Percentiles rank a stretch among this genome's conserved stretches.
phyloP scores from a whole-genome alignment of 2,888 invertebrate genomes.

The Leuctra nigra region DNA sequence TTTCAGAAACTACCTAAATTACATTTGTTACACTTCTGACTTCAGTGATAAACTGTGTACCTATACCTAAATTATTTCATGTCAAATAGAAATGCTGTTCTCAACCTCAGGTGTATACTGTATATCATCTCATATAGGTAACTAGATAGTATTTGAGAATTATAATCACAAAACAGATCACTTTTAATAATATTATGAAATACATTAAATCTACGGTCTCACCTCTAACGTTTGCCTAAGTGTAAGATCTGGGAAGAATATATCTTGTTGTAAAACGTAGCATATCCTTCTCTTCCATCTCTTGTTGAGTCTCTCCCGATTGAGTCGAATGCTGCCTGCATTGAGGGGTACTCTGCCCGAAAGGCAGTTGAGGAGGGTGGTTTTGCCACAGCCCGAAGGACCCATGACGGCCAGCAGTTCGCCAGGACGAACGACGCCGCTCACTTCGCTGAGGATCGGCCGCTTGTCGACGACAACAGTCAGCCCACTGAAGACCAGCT shows the following conservation, averaged over 20 bases:
- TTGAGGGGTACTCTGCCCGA: conserved; percentile 62
- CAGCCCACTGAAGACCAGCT: conserved; percentile 58
- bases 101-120: no score
- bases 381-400: conserved; percentile 72
- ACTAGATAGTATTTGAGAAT: no score
- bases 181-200: no score
- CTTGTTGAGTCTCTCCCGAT: conserved; percentile 57
- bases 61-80: no score
- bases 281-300: conserved; percentile 68
- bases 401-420: conserved; percentile 77
- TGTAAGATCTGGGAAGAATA: conserved; percentile 73
- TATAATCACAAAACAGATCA: no score
- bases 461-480: conserved; percentile 46
- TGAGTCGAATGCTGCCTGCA: conserved; percentile 58
- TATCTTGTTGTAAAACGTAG: conserved; percentile 75
- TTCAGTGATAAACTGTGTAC: no score
- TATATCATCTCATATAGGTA: no score
- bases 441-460: conserved; percentile 60
- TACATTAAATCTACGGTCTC: conserved; percentile 34
- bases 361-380: conserved; percentile 67
- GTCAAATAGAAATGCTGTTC: no score
- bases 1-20: no score
- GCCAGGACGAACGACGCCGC: conserved; percentile 67
- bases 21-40: no score
- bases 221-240: conserved; percentile 67